phyloP scores from a whole-genome alignment of 2,113 vertebrate genomes.

The Philantomba maxwellii region DNA sequence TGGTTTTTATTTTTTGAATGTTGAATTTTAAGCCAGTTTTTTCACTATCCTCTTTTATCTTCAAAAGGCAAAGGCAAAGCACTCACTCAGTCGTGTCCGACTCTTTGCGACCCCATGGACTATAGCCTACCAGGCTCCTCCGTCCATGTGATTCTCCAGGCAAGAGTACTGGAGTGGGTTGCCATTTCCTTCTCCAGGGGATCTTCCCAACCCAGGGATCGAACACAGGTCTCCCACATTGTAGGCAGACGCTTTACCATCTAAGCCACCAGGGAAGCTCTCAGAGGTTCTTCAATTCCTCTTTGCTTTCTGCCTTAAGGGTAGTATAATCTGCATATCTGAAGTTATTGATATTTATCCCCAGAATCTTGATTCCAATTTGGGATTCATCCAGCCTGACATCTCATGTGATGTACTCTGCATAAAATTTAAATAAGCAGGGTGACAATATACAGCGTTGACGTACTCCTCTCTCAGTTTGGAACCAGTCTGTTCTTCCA shows the following conservation, averaged over 20 bases:
- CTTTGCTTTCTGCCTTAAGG: not conserved
- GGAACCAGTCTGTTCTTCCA: not conserved
- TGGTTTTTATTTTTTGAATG: not conserved
- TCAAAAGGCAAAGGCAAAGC: not conserved
- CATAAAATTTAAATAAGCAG: not conserved
- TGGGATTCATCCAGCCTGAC: not conserved
- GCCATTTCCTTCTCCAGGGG: no score
- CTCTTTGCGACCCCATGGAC: no score
- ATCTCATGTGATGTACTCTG: not conserved
- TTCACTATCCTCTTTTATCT: not conserved
- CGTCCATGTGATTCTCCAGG: no score
- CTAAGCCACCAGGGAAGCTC: no score
- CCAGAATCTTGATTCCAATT: not conserved
- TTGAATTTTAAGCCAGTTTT: not conserved
- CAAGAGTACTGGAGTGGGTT: no score
- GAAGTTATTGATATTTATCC: not conserved
- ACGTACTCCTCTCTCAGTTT: not conserved
- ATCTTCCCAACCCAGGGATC: no score
- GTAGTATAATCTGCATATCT: not conserved
- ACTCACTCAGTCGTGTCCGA: no score
- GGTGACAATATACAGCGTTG: not conserved
- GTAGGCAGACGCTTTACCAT: no score
- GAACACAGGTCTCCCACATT: no score
- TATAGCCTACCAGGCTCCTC: no score
- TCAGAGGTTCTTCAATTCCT: not conserved